These are phyloP conservation scores for Gobius niger DNA, from an alignment of 2,113 vertebrate species.

Conservation along the genomic window DNA sequence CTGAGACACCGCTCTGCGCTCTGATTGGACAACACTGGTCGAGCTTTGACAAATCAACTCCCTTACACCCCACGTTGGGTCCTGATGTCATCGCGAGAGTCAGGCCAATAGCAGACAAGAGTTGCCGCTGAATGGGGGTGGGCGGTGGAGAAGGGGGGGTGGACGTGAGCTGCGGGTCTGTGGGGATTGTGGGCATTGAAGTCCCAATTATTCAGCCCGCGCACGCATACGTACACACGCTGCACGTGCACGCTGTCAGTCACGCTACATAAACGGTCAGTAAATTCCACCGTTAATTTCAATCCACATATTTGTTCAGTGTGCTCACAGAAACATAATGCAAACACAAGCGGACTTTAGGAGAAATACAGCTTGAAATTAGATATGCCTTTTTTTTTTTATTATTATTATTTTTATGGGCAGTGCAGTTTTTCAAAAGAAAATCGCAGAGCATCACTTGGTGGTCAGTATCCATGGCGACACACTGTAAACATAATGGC, in stretches of 20 bases:
- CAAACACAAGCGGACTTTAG: slow-evolving; percentile 13
- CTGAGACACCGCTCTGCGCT: slow-evolving; percentile 11
- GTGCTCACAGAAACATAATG: not conserved
- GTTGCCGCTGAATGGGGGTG: slow-evolving; percentile 55
- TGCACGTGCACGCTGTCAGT: slow-evolving; percentile 62
- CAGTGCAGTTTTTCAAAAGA: not conserved
- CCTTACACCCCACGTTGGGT: slow-evolving; percentile 74
- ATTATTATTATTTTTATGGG: not conserved
- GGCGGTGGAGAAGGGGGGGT: slow-evolving; percentile 2
- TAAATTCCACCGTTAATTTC: slow-evolving; percentile 75
- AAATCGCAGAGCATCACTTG: not conserved
- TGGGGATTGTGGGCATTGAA: slow-evolving; percentile 83
- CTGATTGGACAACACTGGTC: slow-evolving; percentile 55
- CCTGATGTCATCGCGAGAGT: slow-evolving; percentile 33
- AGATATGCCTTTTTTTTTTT: slow-evolving; percentile 8
- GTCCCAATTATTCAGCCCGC: slow-evolving; percentile 77
- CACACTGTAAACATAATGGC: too few relatives aligned
- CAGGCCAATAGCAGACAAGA: slow-evolving; percentile 55
- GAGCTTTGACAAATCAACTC: slow-evolving; percentile 52
- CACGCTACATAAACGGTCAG: slow-evolving; percentile 77
- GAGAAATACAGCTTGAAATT: slow-evolving; percentile 27
- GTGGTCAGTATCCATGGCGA: too few relatives aligned
- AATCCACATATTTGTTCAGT: slow-evolving; percentile 52
- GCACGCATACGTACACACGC: slow-evolving; percentile 33
- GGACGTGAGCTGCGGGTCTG: slow-evolving; percentile 54